Evolutionary conservation across 1,140 invertebrate genomes (phyloP).

Genomic region (Acromyrmex heyeri): DNA sequence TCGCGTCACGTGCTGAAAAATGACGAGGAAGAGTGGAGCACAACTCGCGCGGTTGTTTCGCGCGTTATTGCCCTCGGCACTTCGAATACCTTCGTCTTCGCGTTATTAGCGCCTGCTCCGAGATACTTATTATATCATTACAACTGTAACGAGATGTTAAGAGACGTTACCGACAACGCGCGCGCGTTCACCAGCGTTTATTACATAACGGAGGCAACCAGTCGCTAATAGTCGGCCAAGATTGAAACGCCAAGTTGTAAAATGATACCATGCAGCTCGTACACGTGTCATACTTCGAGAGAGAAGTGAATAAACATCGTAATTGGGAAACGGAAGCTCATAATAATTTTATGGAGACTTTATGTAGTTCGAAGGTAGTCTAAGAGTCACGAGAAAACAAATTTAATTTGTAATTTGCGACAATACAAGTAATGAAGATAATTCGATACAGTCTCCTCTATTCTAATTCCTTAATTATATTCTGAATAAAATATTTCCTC

Average conservation of each 20-base stretch:
- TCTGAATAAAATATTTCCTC: conserved; percentile 1
- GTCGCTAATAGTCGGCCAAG: conserved; percentile 33
- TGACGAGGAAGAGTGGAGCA: neutral
- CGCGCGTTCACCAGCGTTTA: conserved; percentile 1
- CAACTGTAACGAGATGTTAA: conserved; percentile 60
- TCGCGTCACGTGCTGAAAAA: conserved; percentile 51
- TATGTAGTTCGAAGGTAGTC: neutral
- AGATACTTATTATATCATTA: conserved; percentile 64
- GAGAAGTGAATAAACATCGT: neutral
- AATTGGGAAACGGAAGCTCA: neutral
- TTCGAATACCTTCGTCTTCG: conserved; percentile 30
- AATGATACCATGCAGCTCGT: conserved; percentile 15
- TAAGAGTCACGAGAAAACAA: neutral
- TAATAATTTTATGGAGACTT: neutral
- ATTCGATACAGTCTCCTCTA: neutral
- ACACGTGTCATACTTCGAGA: neutral
- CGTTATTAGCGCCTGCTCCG: conserved; percentile 46
- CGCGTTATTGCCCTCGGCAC: conserved; percentile 48
- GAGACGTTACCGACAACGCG: conserved; percentile 26
- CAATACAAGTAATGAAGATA: neutral
- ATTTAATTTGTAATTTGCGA: neutral
- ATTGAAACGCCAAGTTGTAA: conserved; percentile 44
- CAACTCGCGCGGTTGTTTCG: conserved; percentile 9
- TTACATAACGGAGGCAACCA: conserved; percentile 40
- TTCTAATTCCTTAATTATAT: neutral